Conservation (phyloP, 2,113 vertebrate species). For the Catagonus wagneri region DNA sequence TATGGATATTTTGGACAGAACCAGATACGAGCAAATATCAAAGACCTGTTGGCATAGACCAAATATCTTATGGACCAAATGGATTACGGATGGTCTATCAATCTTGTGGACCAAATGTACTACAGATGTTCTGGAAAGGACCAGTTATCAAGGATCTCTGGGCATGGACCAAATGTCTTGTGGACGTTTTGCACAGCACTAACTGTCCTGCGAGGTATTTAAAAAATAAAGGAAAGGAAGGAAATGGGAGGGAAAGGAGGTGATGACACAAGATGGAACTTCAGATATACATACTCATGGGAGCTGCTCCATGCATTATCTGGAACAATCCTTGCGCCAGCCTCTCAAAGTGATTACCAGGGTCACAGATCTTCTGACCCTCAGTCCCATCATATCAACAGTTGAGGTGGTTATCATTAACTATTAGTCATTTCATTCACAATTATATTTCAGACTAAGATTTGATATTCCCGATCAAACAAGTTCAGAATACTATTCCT, state of each 20-base stretch:
- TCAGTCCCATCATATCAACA: neutral
- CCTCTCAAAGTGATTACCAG: accelerated
- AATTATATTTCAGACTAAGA: neutral
- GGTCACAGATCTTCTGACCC: neutral
- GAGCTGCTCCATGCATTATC: accelerated
- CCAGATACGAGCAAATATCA: neutral
- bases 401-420: neutral
- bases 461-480: neutral
- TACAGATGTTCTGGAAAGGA: neutral
- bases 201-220: neutral
- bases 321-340: neutral
- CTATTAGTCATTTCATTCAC: neutral
- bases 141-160: too few relatives aligned
- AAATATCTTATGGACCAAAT: neutral
- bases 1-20: too few relatives aligned
- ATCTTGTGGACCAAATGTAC: neutral
- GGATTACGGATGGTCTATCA: neutral
- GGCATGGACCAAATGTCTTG: too few relatives aligned
- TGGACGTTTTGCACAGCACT: too few relatives aligned
- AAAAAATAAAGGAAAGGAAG: neutral
- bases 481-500: neutral
- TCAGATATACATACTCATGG: accelerated
- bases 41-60: neutral
- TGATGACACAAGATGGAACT: neutral
- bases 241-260: neutral